These are phyloP conservation scores for Hermatobates lingyangjiaoensis DNA, from an alignment of 1,140 invertebrate species.

Conservation along the genomic window DNA sequence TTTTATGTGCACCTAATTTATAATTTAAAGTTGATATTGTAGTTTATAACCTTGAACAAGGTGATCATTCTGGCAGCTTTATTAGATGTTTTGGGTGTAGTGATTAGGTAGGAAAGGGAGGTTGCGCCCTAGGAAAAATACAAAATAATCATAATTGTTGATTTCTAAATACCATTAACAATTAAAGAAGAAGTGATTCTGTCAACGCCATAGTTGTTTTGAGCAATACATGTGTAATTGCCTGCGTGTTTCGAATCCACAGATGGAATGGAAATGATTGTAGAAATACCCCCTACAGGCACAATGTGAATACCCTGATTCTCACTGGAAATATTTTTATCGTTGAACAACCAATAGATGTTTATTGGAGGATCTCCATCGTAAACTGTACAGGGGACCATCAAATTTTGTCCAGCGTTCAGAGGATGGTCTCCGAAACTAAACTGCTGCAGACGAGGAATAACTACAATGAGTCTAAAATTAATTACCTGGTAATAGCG, in stretches of 20 bases:
- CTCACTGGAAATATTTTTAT: constrained; percentile 13
- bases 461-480: constrained; percentile 26
- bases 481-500: background rate
- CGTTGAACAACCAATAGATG: constrained; percentile 37
- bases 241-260: constrained; percentile 39
- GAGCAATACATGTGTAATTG: constrained; percentile 56
- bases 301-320: constrained; percentile 34
- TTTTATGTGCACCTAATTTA: too few species aligned
- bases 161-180: constrained; percentile 17
- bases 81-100: too few species aligned
- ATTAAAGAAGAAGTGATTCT: constrained; percentile 23
- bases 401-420: constrained; percentile 41
- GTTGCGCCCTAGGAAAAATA: too few species aligned
- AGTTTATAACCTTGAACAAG: too few species aligned
- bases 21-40: too few species aligned
- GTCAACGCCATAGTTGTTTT: constrained; percentile 46
- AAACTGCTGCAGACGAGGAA: constrained; percentile 42
- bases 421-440: constrained; percentile 38
- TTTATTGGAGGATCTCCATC: constrained; percentile 47
- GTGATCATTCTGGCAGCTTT: too few species aligned
- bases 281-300: constrained; percentile 35
- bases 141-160: too few species aligned
- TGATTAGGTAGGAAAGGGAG: too few species aligned
- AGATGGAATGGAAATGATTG: constrained; percentile 48
- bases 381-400: constrained; percentile 36